Evolutionary conservation across 2,797 vertebrate genomes (phyloP).

Genomic region (Paramormyrops hopkinsi): DNA sequence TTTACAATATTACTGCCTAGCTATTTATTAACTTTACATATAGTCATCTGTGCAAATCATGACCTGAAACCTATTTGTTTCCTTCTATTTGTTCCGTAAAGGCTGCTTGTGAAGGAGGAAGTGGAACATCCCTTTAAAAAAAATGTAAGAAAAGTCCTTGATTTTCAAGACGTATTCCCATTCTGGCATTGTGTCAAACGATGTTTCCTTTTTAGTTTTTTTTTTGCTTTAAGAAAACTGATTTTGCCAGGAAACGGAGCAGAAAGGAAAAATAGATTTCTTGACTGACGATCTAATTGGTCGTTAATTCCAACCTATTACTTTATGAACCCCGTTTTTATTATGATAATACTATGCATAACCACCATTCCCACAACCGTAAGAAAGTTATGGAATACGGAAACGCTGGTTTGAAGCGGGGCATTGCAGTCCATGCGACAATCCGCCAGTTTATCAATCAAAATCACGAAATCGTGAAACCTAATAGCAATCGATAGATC

Average conservation of each 20-base stretch:
- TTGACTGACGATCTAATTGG: not conserved
- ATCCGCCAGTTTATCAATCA: not conserved
- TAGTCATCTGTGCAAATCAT: not conserved
- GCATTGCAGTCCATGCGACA: not conserved
- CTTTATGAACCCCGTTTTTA: not conserved
- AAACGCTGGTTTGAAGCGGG: not conserved
- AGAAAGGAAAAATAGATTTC: not conserved
- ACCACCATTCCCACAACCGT: not conserved
- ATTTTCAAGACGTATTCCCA: not conserved
- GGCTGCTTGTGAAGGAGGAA: not conserved
- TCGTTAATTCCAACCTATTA: not conserved
- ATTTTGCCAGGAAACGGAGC: not conserved
- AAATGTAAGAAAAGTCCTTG: not conserved
- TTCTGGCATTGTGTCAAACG: not conserved
- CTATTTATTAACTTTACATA: not conserved
- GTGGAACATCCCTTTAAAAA: not conserved
- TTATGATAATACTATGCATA: not conserved
- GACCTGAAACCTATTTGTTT: not conserved
- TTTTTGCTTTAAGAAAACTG: not conserved
- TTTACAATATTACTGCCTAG: not conserved
- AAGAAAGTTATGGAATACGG: not conserved
- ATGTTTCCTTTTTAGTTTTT: not conserved
- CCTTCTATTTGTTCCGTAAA: not conserved
- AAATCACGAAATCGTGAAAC: not conserved
- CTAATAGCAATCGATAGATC: not conserved